Evolutionary conservation across 1,140 invertebrate species (phyloP), one percentile per base, ranked within the genome.

Genomic region (Drosophila ficusphila): DNA sequence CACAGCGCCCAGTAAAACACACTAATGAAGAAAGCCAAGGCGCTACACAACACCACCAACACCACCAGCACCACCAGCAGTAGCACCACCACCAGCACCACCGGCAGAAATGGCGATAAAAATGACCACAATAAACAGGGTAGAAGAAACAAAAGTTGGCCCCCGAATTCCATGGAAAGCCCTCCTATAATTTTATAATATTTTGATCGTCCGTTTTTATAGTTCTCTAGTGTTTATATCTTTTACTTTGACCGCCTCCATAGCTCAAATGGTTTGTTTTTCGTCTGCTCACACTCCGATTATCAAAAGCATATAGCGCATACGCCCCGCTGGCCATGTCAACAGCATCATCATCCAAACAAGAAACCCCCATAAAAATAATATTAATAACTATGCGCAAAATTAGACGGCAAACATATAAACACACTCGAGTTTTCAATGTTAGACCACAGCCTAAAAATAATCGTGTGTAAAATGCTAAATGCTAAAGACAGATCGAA

Each of bases 1-100:
- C 88, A 90, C 77, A 51, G 74, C 76, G 88, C 88, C 88, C 88
- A 90, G 83, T 90, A 67, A 89, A 89, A 57, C 83, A 89, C 75
- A 76, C 67, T 74, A 79, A 76, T 65, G 67, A 88, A 74, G 62
- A 61, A 64, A 81, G 58, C 64, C 60, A 64, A 60, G 61, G 39
- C 60, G 61, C 65, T 34, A 76, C 60, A 47, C 41, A 67, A 31
- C 54, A 70, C 41, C 51, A 60, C 19, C 16, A 65, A 18, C 23
- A 72, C n/a, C 16, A 52, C n/a, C n/a, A n/a, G n/a, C n/a, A n/a
- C n/a, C n/a, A n/a, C n/a, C n/a, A n/a, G n/a, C n/a, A n/a, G n/a
- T n/a, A n/a, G 41, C 27, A 34, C 11, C 25, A 18, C 18, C 9
- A 41, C 9, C 42, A 34, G n/a, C n/a, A 44, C 4, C 11, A 25